A percentile compares a stretch with the other conserved stretches of the same genome.
phyloP scores from a whole-genome alignment of 2,113 vertebrate species.

The Pitta sordida region DNA sequence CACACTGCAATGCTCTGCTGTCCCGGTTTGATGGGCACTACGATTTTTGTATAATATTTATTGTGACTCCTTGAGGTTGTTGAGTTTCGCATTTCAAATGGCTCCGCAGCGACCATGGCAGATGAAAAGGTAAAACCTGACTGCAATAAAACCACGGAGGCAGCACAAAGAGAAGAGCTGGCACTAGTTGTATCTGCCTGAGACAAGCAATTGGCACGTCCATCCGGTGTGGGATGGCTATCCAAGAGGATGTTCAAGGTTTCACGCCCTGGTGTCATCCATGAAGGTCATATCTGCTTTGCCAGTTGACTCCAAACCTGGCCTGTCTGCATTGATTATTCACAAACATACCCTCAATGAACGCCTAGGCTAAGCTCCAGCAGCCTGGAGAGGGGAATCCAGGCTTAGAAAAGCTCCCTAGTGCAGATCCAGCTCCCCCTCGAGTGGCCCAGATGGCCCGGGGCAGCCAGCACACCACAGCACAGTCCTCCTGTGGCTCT shows the following conservation, averaged over 20 bases:
- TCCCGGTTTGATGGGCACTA: not conserved
- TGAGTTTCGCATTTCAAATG: not conserved
- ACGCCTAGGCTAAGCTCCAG: not conserved
- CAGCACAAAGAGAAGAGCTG: not conserved
- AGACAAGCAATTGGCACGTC: not conserved
- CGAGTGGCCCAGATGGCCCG: not conserved
- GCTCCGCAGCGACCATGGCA: not conserved
- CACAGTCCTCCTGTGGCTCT: not conserved
- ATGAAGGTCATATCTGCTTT: not conserved
- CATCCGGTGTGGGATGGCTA: fast-evolving
- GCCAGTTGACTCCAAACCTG: not conserved
- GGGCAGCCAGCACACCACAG: not conserved
- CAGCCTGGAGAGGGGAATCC: not conserved
- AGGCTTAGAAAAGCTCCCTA: not conserved
- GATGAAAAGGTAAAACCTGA: not conserved
- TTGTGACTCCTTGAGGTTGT: not conserved
- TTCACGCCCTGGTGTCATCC: not conserved
- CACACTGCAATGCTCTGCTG: not conserved
- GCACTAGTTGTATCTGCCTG: not conserved
- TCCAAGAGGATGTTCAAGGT: not conserved
- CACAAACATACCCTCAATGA: not conserved
- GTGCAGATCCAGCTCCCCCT: not conserved
- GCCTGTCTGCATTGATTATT: not conserved
- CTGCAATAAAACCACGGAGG: not conserved
- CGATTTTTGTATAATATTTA: not conserved